These are phyloP conservation scores for Tetragonula clypearis DNA, from an alignment of 1,140 invertebrate species.

Conservation along the genomic window DNA sequence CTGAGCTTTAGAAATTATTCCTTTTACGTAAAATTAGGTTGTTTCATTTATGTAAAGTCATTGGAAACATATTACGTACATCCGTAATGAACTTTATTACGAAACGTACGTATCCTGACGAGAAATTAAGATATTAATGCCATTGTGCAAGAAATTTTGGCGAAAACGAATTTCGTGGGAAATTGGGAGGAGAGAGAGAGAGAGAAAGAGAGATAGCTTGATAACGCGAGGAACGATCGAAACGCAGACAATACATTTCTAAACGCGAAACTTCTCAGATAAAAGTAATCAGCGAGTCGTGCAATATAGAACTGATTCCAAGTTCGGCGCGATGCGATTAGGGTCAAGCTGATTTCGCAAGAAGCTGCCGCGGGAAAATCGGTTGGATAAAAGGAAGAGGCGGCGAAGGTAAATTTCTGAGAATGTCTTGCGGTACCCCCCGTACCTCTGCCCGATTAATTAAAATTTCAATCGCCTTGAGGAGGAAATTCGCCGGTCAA, in stretches of 20 bases:
- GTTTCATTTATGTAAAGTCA: no score
- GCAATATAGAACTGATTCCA: background rate
- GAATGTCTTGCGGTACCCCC: conserved; percentile 5
- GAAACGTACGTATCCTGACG: no score
- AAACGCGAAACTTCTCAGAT: background rate
- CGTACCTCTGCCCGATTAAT: conserved; percentile 35
- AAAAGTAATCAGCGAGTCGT: conserved; percentile 4
- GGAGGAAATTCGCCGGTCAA: conserved; percentile 19
- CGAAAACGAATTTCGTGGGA: no score
- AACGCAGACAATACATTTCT: background rate
- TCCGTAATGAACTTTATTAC: no score
- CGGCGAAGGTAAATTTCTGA: conserved; percentile 15
- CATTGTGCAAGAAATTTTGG: background rate
- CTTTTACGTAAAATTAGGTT: no score
- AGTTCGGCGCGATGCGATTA: conserved; percentile 19
- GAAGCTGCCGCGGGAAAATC: background rate
- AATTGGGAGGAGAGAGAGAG: no score
- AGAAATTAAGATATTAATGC: no score
- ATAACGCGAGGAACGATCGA: background rate
- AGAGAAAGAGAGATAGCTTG: no score
- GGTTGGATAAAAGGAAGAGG: background rate
- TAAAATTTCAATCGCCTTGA: conserved; percentile 40
- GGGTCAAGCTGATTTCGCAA: conserved; percentile 3
- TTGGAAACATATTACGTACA: no score
- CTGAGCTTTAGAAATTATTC: no score